phyloP scores from a whole-genome alignment of 1,140 invertebrate species.

The Cephus cinctus region DNA sequence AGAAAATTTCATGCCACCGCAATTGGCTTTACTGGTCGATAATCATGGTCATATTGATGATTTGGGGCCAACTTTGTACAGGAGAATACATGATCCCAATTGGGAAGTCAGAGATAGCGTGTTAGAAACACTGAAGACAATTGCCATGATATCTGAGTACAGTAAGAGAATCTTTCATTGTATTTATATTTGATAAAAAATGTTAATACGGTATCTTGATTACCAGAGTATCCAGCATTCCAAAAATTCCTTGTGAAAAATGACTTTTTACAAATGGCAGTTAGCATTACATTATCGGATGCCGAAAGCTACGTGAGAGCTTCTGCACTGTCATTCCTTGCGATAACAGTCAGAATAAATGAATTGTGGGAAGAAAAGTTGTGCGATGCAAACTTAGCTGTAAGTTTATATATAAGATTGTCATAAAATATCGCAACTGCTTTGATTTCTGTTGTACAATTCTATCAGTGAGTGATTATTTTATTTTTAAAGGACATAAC shows the following conservation, averaged over 20 bases:
- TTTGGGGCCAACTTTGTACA: slow-evolving; percentile 65
- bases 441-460: not conserved
- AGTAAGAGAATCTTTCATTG: slow-evolving; percentile 66
- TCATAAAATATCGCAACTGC: no score
- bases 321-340: slow-evolving; percentile 68
- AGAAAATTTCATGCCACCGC: slow-evolving; percentile 72
- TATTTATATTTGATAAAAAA: no score
- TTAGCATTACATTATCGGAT: slow-evolving; percentile 66
- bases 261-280: slow-evolving; percentile 63
- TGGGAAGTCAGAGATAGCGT: slow-evolving; percentile 78
- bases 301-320: slow-evolving; percentile 71
- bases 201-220: no score
- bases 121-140: slow-evolving; percentile 68
- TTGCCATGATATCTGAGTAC: slow-evolving; percentile 65
- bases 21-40: slow-evolving; percentile 69
- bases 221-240: slow-evolving; percentile 74
- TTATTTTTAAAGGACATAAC: slow-evolving; percentile 61
- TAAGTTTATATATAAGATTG: slow-evolving; percentile 43
- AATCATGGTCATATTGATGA: slow-evolving; percentile 64
- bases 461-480: slow-evolving; percentile 3
- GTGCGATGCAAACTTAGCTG: slow-evolving; percentile 61
- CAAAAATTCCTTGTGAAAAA: slow-evolving; percentile 69
- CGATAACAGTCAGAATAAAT: slow-evolving; percentile 64
- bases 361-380: slow-evolving; percentile 66
- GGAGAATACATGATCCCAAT: slow-evolving; percentile 67